phyloP scores from a whole-genome alignment of 2,888 invertebrate species.

The Diarsia brunnea region DNA sequence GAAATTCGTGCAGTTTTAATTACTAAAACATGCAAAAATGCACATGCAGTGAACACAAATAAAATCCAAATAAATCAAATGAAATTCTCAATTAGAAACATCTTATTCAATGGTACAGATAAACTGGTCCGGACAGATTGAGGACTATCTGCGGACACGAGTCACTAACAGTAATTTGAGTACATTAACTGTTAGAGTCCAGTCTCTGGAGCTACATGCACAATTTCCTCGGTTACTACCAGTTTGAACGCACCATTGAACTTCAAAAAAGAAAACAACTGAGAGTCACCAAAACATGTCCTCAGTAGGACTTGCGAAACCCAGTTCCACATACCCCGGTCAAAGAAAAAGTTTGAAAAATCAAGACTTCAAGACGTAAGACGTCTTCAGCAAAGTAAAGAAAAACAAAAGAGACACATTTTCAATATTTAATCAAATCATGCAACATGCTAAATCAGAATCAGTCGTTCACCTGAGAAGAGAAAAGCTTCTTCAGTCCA shows the following conservation, averaged over 20 bases:
- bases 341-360: constrained; percentile 6
- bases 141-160: background rate
- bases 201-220: background rate
- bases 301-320: background rate
- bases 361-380: no score
- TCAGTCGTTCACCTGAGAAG: constrained; percentile 91
- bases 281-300: background rate
- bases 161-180: background rate
- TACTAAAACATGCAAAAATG: constrained; percentile 5
- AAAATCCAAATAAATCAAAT: background rate
- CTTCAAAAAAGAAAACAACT: background rate
- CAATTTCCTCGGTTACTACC: background rate
- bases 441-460: constrained; percentile 58
- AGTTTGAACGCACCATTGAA: background rate
- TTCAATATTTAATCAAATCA: constrained; percentile 66
- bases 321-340: no score
- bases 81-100: background rate
- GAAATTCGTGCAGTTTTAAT: constrained; percentile 13
- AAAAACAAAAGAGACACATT: constrained; percentile 48
- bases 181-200: background rate
- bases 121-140: background rate
- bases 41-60: constrained; percentile 20
- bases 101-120: background rate
- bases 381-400: constrained; percentile 35
- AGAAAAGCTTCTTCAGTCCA: constrained; percentile 95